Conservation (phyloP, 2,797 vertebrate genomes). For the Schizothorax lantsangensis region DNA sequence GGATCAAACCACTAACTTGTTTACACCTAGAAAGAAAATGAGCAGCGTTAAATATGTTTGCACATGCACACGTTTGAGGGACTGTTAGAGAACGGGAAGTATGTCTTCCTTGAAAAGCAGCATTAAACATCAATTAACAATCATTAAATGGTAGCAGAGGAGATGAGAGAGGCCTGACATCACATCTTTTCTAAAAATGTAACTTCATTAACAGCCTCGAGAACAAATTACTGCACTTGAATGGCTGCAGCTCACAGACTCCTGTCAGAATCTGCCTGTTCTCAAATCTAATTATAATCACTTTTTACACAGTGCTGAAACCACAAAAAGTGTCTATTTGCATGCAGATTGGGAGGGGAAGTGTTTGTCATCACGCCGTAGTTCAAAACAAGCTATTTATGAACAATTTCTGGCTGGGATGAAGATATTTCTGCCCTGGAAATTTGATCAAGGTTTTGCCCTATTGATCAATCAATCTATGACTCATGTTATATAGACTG, state of each 20-base stretch:
- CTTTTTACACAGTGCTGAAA: constrained; percentile 3
- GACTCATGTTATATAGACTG: not conserved
- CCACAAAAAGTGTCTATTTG: not conserved
- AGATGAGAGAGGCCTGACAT: constrained; percentile 23
- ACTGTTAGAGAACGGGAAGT: not conserved
- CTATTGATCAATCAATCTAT: not conserved
- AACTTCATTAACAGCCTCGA: constrained; percentile 44
- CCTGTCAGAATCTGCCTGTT: constrained; percentile 41
- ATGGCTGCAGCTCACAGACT: constrained; percentile 1
- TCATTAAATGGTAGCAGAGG: not conserved
- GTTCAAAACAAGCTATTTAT: constrained; percentile 1
- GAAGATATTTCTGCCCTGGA: not conserved
- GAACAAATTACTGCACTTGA: constrained; percentile 21
- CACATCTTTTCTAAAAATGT: constrained; percentile 33
- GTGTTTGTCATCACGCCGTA: not conserved
- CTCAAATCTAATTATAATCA: constrained; percentile 37
- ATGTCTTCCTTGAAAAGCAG: not conserved
- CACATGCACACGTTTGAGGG: not conserved
- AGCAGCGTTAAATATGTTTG: not conserved
- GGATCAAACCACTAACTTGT: not conserved
- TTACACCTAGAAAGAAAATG: not conserved
- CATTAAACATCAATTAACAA: constrained; percentile 29
- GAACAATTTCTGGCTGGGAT: not conserved
- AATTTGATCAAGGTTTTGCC: not conserved
- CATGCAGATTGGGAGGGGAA: not conserved